phyloP scores from a whole-genome alignment of 2,888 invertebrate genomes.

The Diaprepes abbreviatus region DNA sequence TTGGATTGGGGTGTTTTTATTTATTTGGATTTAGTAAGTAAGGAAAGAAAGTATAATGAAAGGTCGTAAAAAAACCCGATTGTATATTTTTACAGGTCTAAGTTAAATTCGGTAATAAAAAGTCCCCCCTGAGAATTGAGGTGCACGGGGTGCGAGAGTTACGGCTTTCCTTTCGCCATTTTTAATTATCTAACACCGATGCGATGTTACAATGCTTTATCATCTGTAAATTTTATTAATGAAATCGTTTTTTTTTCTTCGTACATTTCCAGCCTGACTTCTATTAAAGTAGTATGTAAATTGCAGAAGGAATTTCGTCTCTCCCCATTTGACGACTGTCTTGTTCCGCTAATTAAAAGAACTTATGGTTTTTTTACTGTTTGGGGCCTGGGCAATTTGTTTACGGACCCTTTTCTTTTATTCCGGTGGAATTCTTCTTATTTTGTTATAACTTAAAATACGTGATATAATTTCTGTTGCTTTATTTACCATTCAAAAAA shows the following conservation, averaged over 20 bases:
- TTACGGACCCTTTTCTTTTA: constrained; percentile 46
- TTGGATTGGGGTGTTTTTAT: constrained; percentile 4
- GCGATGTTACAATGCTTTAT: constrained; percentile 62
- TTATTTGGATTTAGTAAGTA: constrained; percentile 22
- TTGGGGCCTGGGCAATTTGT: constrained; percentile 46
- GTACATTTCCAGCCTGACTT: constrained; percentile 52
- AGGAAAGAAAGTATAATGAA: constrained; percentile 26
- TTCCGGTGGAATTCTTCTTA: constrained; percentile 29
- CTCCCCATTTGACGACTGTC: constrained; percentile 55
- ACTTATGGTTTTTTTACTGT: constrained; percentile 64
- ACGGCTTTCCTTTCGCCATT: constrained; percentile 62
- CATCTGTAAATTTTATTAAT: constrained; percentile 67
- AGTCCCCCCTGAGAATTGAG: constrained; percentile 39
- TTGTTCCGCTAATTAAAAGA: constrained; percentile 65
- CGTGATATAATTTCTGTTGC: background rate
- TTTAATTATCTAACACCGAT: constrained; percentile 65
- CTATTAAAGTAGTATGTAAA: constrained; percentile 62
- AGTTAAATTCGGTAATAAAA: constrained; percentile 51
- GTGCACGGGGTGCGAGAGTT: constrained; percentile 53
- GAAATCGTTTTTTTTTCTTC: constrained; percentile 60
- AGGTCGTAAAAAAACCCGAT: constrained; percentile 33
- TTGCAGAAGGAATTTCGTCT: constrained; percentile 48
- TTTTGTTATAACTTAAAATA: background rate
- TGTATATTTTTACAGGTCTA: constrained; percentile 49
- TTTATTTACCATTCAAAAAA: too few species aligned